Conservation (phyloP, 2,888 invertebrate genomes). For the Endomychus coccineus region DNA sequence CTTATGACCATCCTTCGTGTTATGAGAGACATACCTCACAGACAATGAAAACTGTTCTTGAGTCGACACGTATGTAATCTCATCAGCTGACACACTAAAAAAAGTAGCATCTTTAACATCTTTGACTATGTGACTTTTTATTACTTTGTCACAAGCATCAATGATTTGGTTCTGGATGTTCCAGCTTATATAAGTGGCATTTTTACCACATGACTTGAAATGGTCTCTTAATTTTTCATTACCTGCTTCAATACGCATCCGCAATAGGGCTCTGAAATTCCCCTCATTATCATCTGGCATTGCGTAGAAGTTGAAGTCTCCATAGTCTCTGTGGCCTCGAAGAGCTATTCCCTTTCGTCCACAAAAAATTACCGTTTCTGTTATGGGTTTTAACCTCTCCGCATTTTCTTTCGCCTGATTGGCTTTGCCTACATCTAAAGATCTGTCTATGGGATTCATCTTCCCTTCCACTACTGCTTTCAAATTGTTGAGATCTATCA, state of each 20-base stretch:
- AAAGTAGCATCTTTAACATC: not conserved
- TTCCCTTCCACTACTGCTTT: no score
- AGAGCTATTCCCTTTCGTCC: no score
- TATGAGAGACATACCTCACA: no score
- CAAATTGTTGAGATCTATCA: no score
- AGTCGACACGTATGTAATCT: not conserved
- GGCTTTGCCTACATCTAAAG: no score
- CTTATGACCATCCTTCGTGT: not conserved
- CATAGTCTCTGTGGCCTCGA: no score
- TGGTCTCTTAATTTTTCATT: not conserved
- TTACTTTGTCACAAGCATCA: slow-evolving; percentile 1
- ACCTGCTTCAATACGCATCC: not conserved
- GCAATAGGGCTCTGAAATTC: not conserved
- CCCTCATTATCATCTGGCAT: no score
- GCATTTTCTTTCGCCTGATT: no score
- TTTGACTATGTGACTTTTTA: not conserved
- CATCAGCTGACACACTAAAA: not conserved
- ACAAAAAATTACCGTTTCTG: no score
- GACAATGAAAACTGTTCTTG: not conserved
- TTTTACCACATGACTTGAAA: not conserved
- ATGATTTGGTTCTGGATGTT: slow-evolving; percentile 1
- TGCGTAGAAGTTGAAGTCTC: no score
- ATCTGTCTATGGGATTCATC: no score
- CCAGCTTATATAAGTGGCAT: not conserved
- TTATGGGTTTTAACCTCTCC: no score